Base-by-base conservation (phyloP, 2,888 invertebrate species). In the Cephus rjabovi region DNA sequence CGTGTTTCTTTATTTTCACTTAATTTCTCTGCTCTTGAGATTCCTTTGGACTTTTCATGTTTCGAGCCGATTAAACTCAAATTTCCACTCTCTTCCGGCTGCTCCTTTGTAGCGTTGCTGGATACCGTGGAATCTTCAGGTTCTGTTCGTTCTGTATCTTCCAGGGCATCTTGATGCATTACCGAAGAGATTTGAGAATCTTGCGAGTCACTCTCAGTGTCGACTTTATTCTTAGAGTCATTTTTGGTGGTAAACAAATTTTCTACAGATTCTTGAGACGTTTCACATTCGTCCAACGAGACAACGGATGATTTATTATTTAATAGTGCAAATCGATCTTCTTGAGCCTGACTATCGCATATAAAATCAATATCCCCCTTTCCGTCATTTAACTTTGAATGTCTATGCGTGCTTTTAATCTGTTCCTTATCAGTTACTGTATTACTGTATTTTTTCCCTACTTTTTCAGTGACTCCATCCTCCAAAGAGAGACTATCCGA, bases 351-450 rank as follows among this genome's bases (percentile, higher is more conserved):
- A 56, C 23, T 56, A 23, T 56, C 23, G 2, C 9, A 23, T 23
- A 56, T 9, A 56, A 23, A 23, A 56, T 56, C 56, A 23, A 56
- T 69, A 75, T 56, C 73, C 68, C 6, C 34, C 68, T 71, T 78
- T 75, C 11, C 75, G 40, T 75, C 78, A 78, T 73, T 79, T 71
- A 80, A 79, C 79, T 79, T 69, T 80, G 80, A 74, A 77, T 33
- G 34, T 30, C 23, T 71, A 30, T 34, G 34, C 30, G 30, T 6
- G 23, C 23, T 23, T 71, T 30, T 71, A 34, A 9, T 71, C 71
- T 71, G 33, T 71, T 30, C 33, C 1, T 71, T 30, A n/a, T 71
- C 71, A 23, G 30, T 11, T 15, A 34, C 11, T 23, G 9, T 56
- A 56, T 23, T 56, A 56, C 15, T 56, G 56, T 23, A 56, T 56